Conservation (phyloP, 2,797 vertebrate species). For the Labroides dimidiatus region DNA sequence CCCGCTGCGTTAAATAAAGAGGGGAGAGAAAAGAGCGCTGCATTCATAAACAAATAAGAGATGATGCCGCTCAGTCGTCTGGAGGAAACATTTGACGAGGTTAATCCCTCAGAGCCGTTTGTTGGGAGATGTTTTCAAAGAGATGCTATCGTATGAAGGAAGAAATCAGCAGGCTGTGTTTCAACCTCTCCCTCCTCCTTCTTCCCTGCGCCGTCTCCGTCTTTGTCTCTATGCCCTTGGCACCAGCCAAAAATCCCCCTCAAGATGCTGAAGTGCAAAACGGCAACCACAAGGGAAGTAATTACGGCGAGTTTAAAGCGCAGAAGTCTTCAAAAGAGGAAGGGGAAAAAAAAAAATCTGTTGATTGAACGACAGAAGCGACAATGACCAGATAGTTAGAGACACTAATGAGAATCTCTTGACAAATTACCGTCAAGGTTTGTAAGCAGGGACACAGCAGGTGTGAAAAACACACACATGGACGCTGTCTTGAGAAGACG, state of each 20-base stretch:
- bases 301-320: conserved; percentile 67
- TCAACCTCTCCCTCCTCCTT: conserved; percentile 26
- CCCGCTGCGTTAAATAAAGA: conserved; percentile 63
- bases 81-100: conserved; percentile 58
- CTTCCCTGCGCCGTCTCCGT: conserved; percentile 3
- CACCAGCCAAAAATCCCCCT: conserved; percentile 50
- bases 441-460: conserved; percentile 21
- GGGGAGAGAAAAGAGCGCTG: conserved; percentile 8
- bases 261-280: conserved; percentile 60
- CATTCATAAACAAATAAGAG: conserved; percentile 69
- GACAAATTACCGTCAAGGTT: conserved; percentile 48
- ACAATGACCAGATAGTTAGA: conserved; percentile 60
- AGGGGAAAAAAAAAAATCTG: conserved; percentile 17
- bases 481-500: conserved; percentile 4
- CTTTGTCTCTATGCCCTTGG: conserved; percentile 66
- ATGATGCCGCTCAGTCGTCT: conserved; percentile 56
- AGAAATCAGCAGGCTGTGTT: conserved; percentile 23
- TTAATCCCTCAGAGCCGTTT: conserved; percentile 72
- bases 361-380: conserved; percentile 64
- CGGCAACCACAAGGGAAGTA: conserved; percentile 67
- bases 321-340: conserved; percentile 49
- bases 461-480: not conserved
- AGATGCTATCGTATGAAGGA: conserved; percentile 36
- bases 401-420: conserved; percentile 61
- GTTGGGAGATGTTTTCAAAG: conserved; percentile 57